A percentile compares a stretch with the other conserved stretches of the same genome.
phyloP scores from a whole-genome alignment of 2,797 vertebrate genomes.

The Rallus crepitans region DNA sequence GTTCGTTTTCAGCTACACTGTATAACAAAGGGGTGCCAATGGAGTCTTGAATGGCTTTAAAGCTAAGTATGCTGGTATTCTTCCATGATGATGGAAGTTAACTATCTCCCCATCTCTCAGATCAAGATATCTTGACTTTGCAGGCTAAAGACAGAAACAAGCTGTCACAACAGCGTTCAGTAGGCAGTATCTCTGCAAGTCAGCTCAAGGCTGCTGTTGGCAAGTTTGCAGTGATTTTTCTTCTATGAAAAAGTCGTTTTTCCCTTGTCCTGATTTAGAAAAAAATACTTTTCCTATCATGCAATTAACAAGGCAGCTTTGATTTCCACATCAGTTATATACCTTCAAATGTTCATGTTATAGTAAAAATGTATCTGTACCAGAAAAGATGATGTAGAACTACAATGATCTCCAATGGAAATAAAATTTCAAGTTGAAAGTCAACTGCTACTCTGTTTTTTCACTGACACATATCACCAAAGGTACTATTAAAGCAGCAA shows the following conservation, averaged over 20 bases:
- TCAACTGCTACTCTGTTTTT: neutral
- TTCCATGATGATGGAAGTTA: constrained; percentile 68
- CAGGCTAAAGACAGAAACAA: constrained; percentile 34
- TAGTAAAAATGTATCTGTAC: neutral
- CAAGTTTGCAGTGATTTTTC: constrained; percentile 5
- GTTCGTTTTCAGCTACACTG: constrained; percentile 69
- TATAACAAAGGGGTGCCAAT: constrained; percentile 72
- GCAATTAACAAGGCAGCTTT: neutral
- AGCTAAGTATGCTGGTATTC: constrained; percentile 63
- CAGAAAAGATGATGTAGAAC: neutral
- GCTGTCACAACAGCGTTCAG: neutral
- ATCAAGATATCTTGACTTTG: constrained; percentile 45
- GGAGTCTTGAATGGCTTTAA: constrained; percentile 67
- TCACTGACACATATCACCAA: neutral
- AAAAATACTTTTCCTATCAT: neutral
- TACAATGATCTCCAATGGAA: neutral
- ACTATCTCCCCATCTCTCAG: constrained; percentile 3
- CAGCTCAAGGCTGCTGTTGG: neutral
- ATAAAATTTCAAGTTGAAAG: neutral
- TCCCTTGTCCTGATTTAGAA: neutral
- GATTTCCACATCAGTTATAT: neutral
- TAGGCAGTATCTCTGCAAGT: neutral
- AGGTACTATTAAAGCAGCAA: neutral
- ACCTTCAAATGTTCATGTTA: neutral
- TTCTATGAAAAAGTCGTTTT: neutral